Conservation (phyloP, 2,113 vertebrate genomes). For the Calyptomena viridis region DNA sequence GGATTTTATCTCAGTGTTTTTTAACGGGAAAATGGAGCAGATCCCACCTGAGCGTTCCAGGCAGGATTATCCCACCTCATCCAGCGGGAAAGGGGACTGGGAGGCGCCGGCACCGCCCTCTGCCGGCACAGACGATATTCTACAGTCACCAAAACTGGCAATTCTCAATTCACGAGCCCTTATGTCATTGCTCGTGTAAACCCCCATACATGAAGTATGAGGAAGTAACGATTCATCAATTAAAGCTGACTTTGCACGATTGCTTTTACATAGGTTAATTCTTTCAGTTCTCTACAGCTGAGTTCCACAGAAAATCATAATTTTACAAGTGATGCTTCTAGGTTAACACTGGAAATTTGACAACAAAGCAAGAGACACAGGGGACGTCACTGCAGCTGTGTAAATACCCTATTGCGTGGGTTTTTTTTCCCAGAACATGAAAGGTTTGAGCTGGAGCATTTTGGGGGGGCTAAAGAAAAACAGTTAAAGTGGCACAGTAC, state of each 20-base stretch:
- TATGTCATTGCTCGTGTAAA: accelerated
- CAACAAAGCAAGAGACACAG: background rate
- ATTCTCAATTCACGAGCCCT: accelerated
- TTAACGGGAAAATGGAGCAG: background rate
- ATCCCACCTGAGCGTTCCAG: background rate
- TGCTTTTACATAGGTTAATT: background rate
- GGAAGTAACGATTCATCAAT: accelerated
- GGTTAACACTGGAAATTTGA: background rate
- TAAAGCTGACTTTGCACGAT: background rate
- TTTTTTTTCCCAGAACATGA: accelerated
- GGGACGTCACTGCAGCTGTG: background rate
- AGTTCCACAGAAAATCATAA: accelerated
- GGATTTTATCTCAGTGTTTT: accelerated
- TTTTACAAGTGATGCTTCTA: background rate
- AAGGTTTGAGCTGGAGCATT: background rate
- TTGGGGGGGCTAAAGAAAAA: background rate
- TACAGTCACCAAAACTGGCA: accelerated
- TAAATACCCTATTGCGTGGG: no score
- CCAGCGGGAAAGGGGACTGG: accelerated
- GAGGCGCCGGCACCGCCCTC: background rate
- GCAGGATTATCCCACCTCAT: accelerated
- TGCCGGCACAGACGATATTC: background rate
- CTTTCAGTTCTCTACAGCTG: background rate
- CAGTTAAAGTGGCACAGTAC: background rate
- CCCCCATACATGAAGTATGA: accelerated